Base-by-base conservation (phyloP, 35 echinoderm and acorn worm genomes). In the Eucidaris tribuloides region DNA sequence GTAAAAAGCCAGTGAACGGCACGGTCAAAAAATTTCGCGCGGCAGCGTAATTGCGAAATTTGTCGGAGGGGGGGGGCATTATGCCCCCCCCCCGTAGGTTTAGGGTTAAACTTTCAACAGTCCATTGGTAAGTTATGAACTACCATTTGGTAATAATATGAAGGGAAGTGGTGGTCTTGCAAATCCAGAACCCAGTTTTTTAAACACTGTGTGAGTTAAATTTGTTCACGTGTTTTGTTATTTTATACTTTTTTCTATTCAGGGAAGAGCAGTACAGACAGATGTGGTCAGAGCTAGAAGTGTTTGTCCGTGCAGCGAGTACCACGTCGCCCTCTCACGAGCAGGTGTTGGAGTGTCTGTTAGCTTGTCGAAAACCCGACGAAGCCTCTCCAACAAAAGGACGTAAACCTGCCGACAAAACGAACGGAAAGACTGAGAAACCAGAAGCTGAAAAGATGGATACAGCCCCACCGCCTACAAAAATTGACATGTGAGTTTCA, bases 281-380 rank as follows among this genome's bases (percentile, higher is more conserved):
- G 45, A 92, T 97, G 94, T 97, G 94, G 94, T 85, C 94, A 4
- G 94, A 97, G 79, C 62, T 97, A 15, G 94, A 97, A 62, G 46
- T 77, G 6, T 79, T 89, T 23, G 76, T 97, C 0, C 58, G 87
- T 56, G 86, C 94, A 23, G 76, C 77, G 23, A 83, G 86, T n/a
- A 78, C 80, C 22, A 84, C 83, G 3, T 97, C 94, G 35, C 81
- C 94, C 25, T 62, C 59, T 38, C 94, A 97, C 28, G 80, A 97
- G 54, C 59, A 92, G 62, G 86, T 97, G 7, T 50, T 97, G 20
- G 76, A 97, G 36, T 97, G 94, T 43, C 45, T 97, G 13, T 77
- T 93, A 4, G 86, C 83, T 30, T 97, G 94, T 82, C 40, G 83
- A 5, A 97, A 92, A 76, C 94, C 94, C 32, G 89, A 97, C 6